phyloP scores from a whole-genome alignment of 2,113 vertebrate genomes.

The Talpa occidentalis region DNA sequence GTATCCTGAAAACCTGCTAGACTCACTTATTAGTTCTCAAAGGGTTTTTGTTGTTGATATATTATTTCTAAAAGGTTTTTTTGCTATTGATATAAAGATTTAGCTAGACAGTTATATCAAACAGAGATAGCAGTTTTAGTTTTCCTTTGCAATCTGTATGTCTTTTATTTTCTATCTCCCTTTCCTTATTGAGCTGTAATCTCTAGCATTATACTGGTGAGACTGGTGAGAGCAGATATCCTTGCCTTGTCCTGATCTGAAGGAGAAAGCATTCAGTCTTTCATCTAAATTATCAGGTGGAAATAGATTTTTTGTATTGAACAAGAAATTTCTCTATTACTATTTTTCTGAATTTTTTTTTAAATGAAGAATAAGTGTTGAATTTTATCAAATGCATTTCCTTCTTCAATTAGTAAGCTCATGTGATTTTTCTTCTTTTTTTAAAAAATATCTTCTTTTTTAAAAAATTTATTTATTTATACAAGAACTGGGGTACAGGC shows the following conservation, averaged over 20 bases:
- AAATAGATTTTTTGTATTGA: not conserved
- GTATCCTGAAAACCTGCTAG: not conserved
- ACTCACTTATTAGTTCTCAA: not conserved
- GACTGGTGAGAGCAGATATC: not conserved
- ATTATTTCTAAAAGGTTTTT: not conserved
- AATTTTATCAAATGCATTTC: not conserved
- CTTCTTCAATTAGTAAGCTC: not conserved
- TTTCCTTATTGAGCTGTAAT: not conserved
- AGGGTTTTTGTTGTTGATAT: not conserved
- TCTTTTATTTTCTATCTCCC: not conserved
- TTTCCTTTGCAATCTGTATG: not conserved
- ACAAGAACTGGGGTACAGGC: too few species aligned
- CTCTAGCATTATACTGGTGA: too few species aligned
- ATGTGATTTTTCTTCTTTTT: not conserved
- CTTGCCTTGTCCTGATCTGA: not conserved
- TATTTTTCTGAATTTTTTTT: not conserved
- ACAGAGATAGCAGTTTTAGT: not conserved
- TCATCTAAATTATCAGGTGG: not conserved
- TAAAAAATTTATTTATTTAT: too few species aligned
- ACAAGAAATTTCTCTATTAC: not conserved
- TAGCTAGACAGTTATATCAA: not conserved
- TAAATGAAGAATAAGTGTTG: not conserved
- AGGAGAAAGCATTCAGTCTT: not conserved
- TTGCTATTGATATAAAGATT: not conserved
- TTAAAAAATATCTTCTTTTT: too few species aligned